These are phyloP conservation scores for Erebia ligea DNA, from an alignment of 2,888 invertebrate genomes.

Conservation along the genomic window DNA sequence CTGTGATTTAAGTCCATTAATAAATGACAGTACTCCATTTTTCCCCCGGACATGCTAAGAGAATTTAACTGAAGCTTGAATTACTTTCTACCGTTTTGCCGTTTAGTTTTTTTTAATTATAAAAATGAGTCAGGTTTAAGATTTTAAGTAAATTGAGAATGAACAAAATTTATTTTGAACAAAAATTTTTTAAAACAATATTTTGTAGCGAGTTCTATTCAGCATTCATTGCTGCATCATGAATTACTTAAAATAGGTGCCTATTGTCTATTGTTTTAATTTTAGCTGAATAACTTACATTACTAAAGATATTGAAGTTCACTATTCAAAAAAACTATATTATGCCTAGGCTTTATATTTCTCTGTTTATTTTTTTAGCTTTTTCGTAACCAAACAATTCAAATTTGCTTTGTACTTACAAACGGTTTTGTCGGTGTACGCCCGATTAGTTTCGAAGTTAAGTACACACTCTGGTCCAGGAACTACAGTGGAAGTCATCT, in stretches of 20 bases:
- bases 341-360: neutral
- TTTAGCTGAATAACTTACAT: neutral
- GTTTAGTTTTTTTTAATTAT: conserved; percentile 19
- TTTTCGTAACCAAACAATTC: too few species aligned
- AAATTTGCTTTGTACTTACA: too few species aligned
- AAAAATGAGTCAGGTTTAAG: conserved; percentile 3
- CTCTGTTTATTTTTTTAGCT: too few species aligned
- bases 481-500: too few species aligned
- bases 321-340: neutral
- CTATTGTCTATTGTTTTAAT: conserved; percentile 7
- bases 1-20: conserved; percentile 29
- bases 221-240: neutral
- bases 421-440: too few species aligned
- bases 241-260: neutral
- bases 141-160: conserved; percentile 7
- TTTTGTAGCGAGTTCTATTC: neutral
- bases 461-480: too few species aligned
- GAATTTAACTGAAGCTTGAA: conserved; percentile 14
- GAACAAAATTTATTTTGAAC: neutral
- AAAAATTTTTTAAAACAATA: neutral
- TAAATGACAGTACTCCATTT: conserved; percentile 31
- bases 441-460: too few species aligned
- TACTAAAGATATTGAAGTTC: neutral
- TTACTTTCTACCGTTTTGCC: conserved; percentile 12
- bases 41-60: conserved; percentile 16